Percentiles rank a stretch among this genome's conserved stretches.
These are phyloP conservation scores for Charaxes varanes DNA, from an alignment of 1,140 invertebrate genomes.

Conservation along the genomic window DNA sequence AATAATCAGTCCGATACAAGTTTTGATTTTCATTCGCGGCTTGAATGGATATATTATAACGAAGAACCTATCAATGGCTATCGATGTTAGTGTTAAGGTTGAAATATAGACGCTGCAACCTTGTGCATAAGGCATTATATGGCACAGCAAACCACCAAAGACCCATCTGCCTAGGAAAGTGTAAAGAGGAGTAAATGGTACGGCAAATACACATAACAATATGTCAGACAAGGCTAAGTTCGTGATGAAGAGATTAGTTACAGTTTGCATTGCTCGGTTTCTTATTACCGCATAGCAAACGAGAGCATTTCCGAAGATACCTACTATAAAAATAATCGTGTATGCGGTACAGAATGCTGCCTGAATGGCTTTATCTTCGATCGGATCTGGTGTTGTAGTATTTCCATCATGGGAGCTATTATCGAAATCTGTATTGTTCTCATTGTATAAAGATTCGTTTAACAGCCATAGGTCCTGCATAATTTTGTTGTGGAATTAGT, in stretches of 20 bases:
- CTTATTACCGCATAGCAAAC: slow-evolving; percentile 94
- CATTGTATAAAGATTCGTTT: slow-evolving; percentile 36
- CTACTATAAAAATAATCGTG: slow-evolving; percentile 89
- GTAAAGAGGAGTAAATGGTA: slow-evolving; percentile 96
- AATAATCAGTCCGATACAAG: slow-evolving; percentile 88
- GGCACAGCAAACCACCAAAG: slow-evolving; percentile 91
- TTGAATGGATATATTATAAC: slow-evolving; percentile 98
- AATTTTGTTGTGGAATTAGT: slow-evolving; percentile 40
- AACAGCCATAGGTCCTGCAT: slow-evolving; percentile 51
- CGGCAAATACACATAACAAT: slow-evolving; percentile 91
- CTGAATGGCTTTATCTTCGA: slow-evolving; percentile 81
- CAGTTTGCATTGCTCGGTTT: slow-evolving; percentile 97
- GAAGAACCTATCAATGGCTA: slow-evolving; percentile 96
- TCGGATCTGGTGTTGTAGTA: slow-evolving; percentile 64
- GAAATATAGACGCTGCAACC: slow-evolving; percentile 96
- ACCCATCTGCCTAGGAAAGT: slow-evolving; percentile 93
- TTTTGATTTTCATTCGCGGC: slow-evolving; percentile 90
- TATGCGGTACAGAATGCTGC: slow-evolving; percentile 90
- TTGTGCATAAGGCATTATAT: slow-evolving; percentile 94
- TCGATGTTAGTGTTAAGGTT: slow-evolving; percentile 95
- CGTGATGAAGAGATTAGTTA: slow-evolving; percentile 98
- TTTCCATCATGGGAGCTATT: slow-evolving; percentile 30
- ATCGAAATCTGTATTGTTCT: slow-evolving; percentile 23
- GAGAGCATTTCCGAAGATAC: slow-evolving; percentile 93
- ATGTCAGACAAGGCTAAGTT: slow-evolving; percentile 97